Conservation (phyloP, 2,113 vertebrate species). For the Gambusia holbrooki region DNA sequence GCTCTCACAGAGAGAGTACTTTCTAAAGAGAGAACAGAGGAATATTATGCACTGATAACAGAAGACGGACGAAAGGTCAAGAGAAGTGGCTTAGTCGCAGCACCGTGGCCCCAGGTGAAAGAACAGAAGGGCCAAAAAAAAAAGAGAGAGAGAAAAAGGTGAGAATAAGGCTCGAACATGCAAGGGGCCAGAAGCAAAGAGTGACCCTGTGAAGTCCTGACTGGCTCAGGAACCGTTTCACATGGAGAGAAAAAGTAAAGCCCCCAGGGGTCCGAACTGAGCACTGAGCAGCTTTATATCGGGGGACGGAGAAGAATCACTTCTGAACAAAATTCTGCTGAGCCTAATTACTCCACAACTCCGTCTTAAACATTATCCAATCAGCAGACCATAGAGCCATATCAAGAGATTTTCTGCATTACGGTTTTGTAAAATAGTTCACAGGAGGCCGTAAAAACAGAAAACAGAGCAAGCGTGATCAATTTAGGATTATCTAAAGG, state of each 20-base stretch:
- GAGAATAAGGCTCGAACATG: constrained; percentile 22
- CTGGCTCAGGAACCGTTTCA: constrained; percentile 35
- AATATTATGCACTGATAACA: constrained; percentile 21
- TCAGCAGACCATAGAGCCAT: background rate
- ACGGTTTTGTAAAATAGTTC: constrained; percentile 14
- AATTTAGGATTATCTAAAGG: background rate
- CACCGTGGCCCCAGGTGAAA: constrained; percentile 34
- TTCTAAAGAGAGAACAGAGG: constrained; percentile 7
- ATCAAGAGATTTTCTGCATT: constrained; percentile 15
- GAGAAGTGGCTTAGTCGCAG: constrained; percentile 25
- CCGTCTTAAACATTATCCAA: constrained; percentile 16
- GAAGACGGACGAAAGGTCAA: constrained; percentile 42
- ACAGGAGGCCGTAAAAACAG: constrained; percentile 21
- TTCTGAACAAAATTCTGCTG: constrained; percentile 4
- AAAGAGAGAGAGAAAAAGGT: constrained; percentile 16
- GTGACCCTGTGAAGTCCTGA: constrained; percentile 35
- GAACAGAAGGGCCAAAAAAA: constrained; percentile 19
- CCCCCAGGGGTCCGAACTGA: background rate
- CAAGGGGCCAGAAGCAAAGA: constrained; percentile 32
- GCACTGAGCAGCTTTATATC: too few species aligned
- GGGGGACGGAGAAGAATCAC: background rate
- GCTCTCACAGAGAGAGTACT: too few species aligned
- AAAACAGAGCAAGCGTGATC: background rate
- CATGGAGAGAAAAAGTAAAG: background rate
- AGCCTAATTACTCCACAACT: constrained; percentile 35